Base-by-base conservation (phyloP, 2,797 vertebrate genomes). In the Tapera naevia region DNA sequence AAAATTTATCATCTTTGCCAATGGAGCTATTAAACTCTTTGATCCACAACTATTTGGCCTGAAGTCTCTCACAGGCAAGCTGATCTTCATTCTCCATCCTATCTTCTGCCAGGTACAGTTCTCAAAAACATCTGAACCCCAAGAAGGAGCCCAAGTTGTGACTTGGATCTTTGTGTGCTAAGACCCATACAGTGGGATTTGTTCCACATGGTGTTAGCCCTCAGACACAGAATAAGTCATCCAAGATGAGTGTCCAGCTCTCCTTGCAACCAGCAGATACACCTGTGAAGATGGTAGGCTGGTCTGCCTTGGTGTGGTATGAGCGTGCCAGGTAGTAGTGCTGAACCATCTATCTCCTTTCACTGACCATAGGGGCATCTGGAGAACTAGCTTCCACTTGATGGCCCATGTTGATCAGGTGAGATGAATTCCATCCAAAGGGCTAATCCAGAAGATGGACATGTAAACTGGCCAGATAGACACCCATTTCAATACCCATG, bases 1-100 rank as follows among this genome's bases (percentile, higher is more conserved):
- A 48, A 89, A 93, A 74, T 61, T 28, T 73, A 53, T 82, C 17
- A 25, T 74, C 25, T 78, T 82, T 76, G 74, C 89, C 87, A 89
- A 5, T 62, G 41, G 67, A 93, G 17, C 71, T 82, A 67, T 85
- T 91, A 94, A 93, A 91, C 11, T 3, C 45, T 82, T 89, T 91
- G 79, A 89, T 86, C 45, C 79, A 74, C 75, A 91, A 69, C 84
- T 93, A 85, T 80, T 92, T 96, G 85, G 89, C 75, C 61, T 91
- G 67, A 82, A 92, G 46, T 78, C 41, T 82, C 60, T 71, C 45
- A 46, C 21, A 91, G 64, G 53, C 11, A 82, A 87, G 37, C 23
- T 80, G 84, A 71, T 64, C 60, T 60, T 88, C 32, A 17, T 86
- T 74, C 57, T 74, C 25, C 25, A 24, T 61, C 15, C 9, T 57